These are phyloP conservation scores for Ia io DNA, from an alignment of 2,113 vertebrate genomes.

Conservation along the genomic window DNA sequence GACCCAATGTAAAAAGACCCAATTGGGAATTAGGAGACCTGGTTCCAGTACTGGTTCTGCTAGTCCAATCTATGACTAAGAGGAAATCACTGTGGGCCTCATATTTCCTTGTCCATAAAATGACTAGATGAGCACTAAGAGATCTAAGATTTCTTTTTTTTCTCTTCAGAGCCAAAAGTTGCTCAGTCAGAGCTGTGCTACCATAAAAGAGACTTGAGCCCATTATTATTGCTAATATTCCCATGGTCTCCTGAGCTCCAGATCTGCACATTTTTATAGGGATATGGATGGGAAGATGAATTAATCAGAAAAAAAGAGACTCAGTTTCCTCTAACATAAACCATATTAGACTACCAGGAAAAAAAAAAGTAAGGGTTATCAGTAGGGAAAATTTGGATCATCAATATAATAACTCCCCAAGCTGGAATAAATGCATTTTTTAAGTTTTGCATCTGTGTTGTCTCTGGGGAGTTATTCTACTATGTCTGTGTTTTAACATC, in stretches of 20 bases:
- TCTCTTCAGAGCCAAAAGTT: slow-evolving; percentile 8
- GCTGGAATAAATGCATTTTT: slow-evolving; percentile 34
- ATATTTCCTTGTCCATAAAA: slow-evolving; percentile 19
- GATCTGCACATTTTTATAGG: not conserved
- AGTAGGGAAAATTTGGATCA: not conserved
- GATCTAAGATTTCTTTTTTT: not conserved
- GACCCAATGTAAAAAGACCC: not conserved
- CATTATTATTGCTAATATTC: not conserved
- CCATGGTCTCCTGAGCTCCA: not conserved
- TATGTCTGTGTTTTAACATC: slow-evolving; percentile 46
- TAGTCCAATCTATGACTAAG: not conserved
- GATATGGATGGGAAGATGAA: not conserved
- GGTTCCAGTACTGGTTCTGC: not conserved
- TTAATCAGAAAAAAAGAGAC: slow-evolving; percentile 39
- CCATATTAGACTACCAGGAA: not conserved
- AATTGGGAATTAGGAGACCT: not conserved
- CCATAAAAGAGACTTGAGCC: not conserved
- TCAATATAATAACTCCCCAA: slow-evolving; percentile 45
- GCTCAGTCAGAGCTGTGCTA: not conserved
- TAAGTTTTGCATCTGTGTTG: accelerated
- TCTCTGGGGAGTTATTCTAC: slow-evolving; percentile 58
- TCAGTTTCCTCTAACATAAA: not conserved
- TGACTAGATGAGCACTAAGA: not conserved
- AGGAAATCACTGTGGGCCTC: not conserved
- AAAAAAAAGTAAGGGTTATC: slow-evolving; percentile 11